Evolutionary conservation across 1,140 invertebrate genomes (phyloP).

Genomic region (Adelges cooleyi): DNA sequence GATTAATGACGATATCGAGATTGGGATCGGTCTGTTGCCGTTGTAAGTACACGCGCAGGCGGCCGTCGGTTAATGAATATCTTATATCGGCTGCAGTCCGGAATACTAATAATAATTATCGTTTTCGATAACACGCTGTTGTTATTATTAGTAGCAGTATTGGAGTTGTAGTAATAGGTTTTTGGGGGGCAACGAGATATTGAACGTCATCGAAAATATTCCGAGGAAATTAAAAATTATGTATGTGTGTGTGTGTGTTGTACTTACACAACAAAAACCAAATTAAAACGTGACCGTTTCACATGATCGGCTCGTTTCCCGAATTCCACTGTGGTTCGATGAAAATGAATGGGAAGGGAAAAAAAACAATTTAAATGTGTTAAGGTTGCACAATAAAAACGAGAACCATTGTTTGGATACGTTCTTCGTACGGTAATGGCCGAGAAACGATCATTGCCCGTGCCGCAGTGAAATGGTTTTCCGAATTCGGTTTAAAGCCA

Average conservation of each 20-base stretch:
- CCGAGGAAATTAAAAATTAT: constrained; percentile 11
- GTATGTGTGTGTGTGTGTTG: too few relatives aligned
- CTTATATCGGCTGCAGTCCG: neutral
- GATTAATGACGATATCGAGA: constrained; percentile 19
- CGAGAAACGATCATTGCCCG: too few relatives aligned
- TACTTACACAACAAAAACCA: constrained; percentile 5
- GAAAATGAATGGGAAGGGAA: too few relatives aligned
- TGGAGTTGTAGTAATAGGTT: too few relatives aligned
- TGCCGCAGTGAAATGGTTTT: too few relatives aligned
- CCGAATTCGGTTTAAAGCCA: too few relatives aligned
- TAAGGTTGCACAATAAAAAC: constrained; percentile 2
- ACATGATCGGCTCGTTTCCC: constrained; percentile 15
- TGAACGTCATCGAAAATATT: neutral
- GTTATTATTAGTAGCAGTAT: too few relatives aligned
- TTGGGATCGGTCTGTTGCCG: too few relatives aligned
- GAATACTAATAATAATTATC: neutral
- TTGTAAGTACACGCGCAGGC: too few relatives aligned
- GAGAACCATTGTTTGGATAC: constrained; percentile 5
- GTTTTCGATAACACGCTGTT: neutral
- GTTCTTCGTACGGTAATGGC: neutral
- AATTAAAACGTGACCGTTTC: constrained; percentile 23
- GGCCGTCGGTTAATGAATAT: neutral
- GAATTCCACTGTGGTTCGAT: neutral
- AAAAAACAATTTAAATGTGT: constrained; percentile 9
- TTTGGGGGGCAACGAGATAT: neutral